These are phyloP conservation scores for Netelia inedita DNA, from an alignment of 2,888 invertebrate species.

Conservation along the genomic window DNA sequence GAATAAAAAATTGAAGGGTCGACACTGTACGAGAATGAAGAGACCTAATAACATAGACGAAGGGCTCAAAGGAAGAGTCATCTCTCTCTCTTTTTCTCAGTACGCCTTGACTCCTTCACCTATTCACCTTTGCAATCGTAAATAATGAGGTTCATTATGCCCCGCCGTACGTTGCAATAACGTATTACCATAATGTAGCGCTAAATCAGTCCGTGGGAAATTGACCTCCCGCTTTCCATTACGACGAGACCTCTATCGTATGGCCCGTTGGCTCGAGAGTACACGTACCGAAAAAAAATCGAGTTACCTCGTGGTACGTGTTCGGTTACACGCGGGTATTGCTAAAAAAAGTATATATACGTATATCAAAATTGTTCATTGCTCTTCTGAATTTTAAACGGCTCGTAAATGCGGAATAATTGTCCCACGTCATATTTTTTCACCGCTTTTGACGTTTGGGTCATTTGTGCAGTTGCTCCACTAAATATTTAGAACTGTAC, in stretches of 20 bases:
- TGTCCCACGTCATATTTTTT: background rate
- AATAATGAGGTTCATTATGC: constrained; percentile 73
- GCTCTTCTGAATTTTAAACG: constrained; percentile 36
- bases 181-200: constrained; percentile 77
- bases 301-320: constrained; percentile 7
- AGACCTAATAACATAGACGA: constrained; percentile 9
- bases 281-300: constrained; percentile 35
- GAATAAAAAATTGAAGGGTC: constrained; percentile 4
- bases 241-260: constrained; percentile 29
- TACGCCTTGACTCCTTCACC: constrained; percentile 31
- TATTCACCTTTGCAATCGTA: constrained; percentile 67
- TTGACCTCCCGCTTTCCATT: constrained; percentile 56
- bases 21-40: background rate
- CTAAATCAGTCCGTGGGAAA: constrained; percentile 72
- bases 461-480: background rate
- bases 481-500: background rate
- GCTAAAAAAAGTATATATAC: constrained; percentile 19
- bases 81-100: constrained; percentile 8
- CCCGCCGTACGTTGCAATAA: constrained; percentile 70
- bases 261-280: constrained; percentile 5
- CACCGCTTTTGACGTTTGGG: constrained; percentile 1
- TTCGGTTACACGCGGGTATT: constrained; percentile 16
- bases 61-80: constrained; percentile 41
- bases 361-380: background rate
- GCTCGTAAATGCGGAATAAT: constrained; percentile 3